Evolutionary conservation across 2,888 invertebrate species (phyloP).

Genomic region (Scrobipalpa atriplicella): DNA sequence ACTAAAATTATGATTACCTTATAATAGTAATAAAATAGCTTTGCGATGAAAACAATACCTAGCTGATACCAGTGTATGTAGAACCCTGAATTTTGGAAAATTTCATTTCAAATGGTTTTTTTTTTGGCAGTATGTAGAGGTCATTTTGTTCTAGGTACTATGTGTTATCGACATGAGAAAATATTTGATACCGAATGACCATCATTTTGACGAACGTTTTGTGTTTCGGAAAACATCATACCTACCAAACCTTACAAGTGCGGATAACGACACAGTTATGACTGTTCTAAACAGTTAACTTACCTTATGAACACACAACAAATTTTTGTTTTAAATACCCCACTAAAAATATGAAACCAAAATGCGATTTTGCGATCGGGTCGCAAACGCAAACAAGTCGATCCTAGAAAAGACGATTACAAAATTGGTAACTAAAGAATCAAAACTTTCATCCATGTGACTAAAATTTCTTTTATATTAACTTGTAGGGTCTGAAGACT

Average conservation of each 20-base stretch:
- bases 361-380: no score
- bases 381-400: no score
- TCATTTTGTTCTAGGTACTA: conserved; percentile 15
- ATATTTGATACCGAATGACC: conserved; percentile 7
- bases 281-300: no score
- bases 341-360: no score
- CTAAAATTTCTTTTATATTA: no score
- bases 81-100: conserved; percentile 15
- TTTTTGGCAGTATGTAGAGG: neutral
- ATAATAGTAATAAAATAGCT: conserved; percentile 51
- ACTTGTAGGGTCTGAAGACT: no score
- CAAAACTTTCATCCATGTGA: no score
- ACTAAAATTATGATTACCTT: conserved; percentile 49
- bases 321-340: no score
- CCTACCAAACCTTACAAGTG: neutral
- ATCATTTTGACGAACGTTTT: neutral
- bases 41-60: conserved; percentile 45
- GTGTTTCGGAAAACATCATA: neutral
- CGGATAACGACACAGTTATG: neutral
- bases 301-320: no score
- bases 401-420: no score
- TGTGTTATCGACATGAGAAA: conserved; percentile 21
- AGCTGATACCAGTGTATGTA: conserved; percentile 15
- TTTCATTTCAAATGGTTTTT: neutral
- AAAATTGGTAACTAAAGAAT: no score